Percentiles rank a stretch among this genome's conserved stretches.
Conservation (phyloP, 2,888 invertebrate species). For the Dichetophora obliterata region DNA sequence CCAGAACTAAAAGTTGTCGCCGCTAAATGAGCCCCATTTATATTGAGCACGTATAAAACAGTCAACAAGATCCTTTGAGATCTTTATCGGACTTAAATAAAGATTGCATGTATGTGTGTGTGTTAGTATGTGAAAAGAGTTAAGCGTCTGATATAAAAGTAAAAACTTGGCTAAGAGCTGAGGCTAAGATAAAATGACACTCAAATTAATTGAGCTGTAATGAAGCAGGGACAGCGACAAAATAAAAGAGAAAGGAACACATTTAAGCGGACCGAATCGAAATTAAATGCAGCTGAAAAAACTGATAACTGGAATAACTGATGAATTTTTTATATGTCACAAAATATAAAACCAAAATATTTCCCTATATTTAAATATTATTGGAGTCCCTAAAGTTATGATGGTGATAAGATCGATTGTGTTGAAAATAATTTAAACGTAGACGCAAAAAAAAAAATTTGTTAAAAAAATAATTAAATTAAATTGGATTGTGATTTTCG, state of each 20-base stretch:
- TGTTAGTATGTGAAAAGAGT: slow-evolving; percentile 25
- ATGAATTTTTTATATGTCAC: not conserved
- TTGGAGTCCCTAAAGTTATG: no score
- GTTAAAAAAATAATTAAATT: no score
- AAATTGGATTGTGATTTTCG: no score
- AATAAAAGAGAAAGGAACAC: slow-evolving; percentile 35
- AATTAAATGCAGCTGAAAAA: not conserved
- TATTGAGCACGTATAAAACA: slow-evolving; percentile 55
- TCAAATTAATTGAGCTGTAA: slow-evolving; percentile 53
- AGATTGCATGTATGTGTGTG: slow-evolving; percentile 52
- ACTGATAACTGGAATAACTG: not conserved
- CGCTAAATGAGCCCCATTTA: slow-evolving; percentile 63
- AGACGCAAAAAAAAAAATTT: no score
- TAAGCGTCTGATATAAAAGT: slow-evolving; percentile 28
- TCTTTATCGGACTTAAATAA: slow-evolving; percentile 61
- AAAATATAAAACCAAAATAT: no score
- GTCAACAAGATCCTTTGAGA: slow-evolving; percentile 67
- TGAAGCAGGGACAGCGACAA: slow-evolving; percentile 19
- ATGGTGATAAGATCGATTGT: no score
- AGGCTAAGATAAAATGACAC: slow-evolving; percentile 17
- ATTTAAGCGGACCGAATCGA: not conserved
- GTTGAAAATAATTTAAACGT: no score
- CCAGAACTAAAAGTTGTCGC: slow-evolving; percentile 68
- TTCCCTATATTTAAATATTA: no score
- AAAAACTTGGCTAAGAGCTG: slow-evolving; percentile 26